A percentile compares a stretch with the other conserved stretches of the same genome.
Conservation (phyloP, 1,140 invertebrate species). For the Scaptomyza graminum region DNA sequence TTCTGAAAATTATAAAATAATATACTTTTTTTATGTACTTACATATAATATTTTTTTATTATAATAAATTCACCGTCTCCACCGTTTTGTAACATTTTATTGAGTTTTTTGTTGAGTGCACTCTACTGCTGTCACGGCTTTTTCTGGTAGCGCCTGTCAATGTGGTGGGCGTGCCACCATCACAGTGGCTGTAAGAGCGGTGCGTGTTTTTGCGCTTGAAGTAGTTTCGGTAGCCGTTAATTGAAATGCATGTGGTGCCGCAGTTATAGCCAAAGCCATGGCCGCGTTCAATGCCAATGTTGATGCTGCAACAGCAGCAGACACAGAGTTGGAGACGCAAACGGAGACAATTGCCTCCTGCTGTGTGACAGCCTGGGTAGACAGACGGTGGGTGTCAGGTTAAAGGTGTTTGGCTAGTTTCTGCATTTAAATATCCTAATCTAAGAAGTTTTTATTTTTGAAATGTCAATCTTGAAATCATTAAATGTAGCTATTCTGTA, state of each 20-base stretch:
- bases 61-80: too few species aligned
- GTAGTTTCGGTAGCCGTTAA: constrained; percentile 74
- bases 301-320: constrained; percentile 7
- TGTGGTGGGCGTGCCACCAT: constrained; percentile 32
- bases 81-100: neutral
- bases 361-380: neutral
- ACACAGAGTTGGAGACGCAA: neutral
- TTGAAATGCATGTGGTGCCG: constrained; percentile 74
- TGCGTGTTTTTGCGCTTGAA: constrained; percentile 74
- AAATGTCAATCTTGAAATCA: too few species aligned
- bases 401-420: constrained; percentile 58
- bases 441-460: too few species aligned
- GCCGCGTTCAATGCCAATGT: neutral
- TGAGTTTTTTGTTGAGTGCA: neutral
- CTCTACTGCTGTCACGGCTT: constrained; percentile 5
- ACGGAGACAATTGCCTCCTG: neutral
- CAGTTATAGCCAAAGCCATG: neutral
- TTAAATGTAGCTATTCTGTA: too few species aligned
- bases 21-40: too few species aligned
- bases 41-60: too few species aligned
- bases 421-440: too few species aligned
- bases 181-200: constrained; percentile 38
- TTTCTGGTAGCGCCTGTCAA: constrained; percentile 11
- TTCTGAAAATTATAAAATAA: too few species aligned
- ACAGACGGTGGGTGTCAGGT: constrained; percentile 12